These are phyloP conservation scores for Anthoscopus minutus DNA, from an alignment of 2,113 vertebrate genomes.

Conservation along the genomic window DNA sequence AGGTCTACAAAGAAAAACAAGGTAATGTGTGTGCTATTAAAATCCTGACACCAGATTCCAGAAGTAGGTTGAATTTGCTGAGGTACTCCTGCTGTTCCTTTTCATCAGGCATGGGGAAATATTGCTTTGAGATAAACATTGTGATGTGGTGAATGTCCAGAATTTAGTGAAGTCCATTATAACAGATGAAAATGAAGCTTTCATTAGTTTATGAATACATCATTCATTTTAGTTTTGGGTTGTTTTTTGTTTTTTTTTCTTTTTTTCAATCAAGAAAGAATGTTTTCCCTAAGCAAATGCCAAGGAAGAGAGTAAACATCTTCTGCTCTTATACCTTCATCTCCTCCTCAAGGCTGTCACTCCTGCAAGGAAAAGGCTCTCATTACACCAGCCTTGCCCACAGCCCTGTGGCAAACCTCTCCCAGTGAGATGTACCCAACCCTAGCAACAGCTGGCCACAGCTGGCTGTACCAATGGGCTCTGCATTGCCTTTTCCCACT, in stretches of 20 bases:
- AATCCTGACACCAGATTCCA: neutral
- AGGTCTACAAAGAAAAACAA: neutral
- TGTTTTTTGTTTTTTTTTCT: neutral
- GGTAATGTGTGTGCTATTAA: neutral
- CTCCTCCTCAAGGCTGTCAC: neutral
- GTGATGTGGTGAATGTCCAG: slow-evolving; percentile 1
- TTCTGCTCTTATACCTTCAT: neutral
- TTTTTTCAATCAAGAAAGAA: neutral
- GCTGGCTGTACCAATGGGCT: neutral
- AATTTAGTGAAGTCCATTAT: slow-evolving; percentile 21
- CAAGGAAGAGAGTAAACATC: slow-evolving; percentile 35
- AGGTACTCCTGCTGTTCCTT: neutral
- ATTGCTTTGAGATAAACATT: neutral
- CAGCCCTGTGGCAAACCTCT: neutral
- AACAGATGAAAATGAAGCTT: slow-evolving; percentile 35
- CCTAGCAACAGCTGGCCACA: neutral
- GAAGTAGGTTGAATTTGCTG: neutral
- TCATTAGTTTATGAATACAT: slow-evolving; percentile 40
- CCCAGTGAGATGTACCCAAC: neutral
- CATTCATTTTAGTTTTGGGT: neutral
- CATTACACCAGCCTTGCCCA: neutral
- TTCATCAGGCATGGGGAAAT: neutral
- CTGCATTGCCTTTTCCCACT: neutral
- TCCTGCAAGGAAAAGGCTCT: neutral
- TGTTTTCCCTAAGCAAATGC: slow-evolving; percentile 17